These are phyloP conservation scores for Cirrhinus molitorella DNA, from an alignment of 2,797 vertebrate species.

Conservation along the genomic window DNA sequence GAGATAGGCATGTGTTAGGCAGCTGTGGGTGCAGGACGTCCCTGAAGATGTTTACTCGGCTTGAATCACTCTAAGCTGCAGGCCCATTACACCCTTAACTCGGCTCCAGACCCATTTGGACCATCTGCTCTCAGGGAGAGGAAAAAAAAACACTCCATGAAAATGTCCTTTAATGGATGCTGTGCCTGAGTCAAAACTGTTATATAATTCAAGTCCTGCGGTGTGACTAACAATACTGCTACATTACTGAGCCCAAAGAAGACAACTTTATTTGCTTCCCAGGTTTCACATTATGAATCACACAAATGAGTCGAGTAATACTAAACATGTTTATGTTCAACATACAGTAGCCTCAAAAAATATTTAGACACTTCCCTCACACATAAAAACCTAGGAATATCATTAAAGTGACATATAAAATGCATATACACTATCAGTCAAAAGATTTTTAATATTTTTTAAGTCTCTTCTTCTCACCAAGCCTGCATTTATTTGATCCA, in stretches of 20 bases:
- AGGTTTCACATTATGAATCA: not conserved
- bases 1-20: slow-evolving; percentile 33
- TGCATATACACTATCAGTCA: too few species aligned
- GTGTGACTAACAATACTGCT: slow-evolving; percentile 47
- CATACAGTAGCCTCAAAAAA: not conserved
- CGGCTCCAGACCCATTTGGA: slow-evolving; percentile 69
- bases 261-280: slow-evolving; percentile 28
- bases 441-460: too few species aligned
- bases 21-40: slow-evolving; percentile 57
- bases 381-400: not conserved
- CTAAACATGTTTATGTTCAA: slow-evolving; percentile 18
- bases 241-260: slow-evolving; percentile 23
- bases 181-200: slow-evolving; percentile 66
- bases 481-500: too few species aligned
- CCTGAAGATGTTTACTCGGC: slow-evolving; percentile 62
- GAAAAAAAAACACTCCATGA: slow-evolving; percentile 50
- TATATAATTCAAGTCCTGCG: slow-evolving; percentile 72
- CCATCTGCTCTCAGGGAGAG: slow-evolving; percentile 65
- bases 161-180: slow-evolving; percentile 75
- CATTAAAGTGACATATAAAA: too few species aligned
- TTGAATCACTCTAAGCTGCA: slow-evolving; percentile 57
- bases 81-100: slow-evolving; percentile 69
- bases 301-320: not conserved
- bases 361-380: not conserved
- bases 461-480: too few species aligned